phyloP scores from a whole-genome alignment of 1,140 invertebrate species.

The Bombus ignitus region DNA sequence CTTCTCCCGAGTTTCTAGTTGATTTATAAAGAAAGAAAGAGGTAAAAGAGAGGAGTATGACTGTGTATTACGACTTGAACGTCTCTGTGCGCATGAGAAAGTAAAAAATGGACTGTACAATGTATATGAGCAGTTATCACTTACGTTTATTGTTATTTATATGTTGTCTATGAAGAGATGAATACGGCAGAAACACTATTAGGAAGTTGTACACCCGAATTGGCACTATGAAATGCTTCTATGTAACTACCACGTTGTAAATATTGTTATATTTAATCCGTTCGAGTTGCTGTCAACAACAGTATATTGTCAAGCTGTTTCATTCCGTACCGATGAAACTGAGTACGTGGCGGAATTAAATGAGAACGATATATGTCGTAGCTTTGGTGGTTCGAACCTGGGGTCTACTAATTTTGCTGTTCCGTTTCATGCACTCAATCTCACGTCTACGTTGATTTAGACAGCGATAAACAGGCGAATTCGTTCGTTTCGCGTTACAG shows the following conservation, averaged over 20 bases:
- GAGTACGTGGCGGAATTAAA: slow-evolving; percentile 26
- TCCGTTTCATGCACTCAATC: slow-evolving; percentile 3
- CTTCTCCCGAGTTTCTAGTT: slow-evolving; percentile 72
- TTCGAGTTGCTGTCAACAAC: slow-evolving; percentile 63
- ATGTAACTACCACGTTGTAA: slow-evolving; percentile 72
- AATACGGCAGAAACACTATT: slow-evolving; percentile 63
- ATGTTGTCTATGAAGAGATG: slow-evolving; percentile 58
- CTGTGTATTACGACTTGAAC: slow-evolving; percentile 39
- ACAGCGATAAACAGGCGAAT: not conserved
- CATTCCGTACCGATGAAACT: slow-evolving; percentile 55
- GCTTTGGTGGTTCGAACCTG: slow-evolving; percentile 16
- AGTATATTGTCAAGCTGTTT: slow-evolving; percentile 61
- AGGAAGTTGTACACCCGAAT: slow-evolving; percentile 72
- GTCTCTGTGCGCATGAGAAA: slow-evolving; percentile 59
- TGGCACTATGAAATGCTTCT: slow-evolving; percentile 64
- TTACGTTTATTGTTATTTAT: slow-evolving; percentile 70
- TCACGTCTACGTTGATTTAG: not conserved
- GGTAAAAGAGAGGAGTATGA: slow-evolving; percentile 11
- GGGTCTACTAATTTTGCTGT: not conserved
- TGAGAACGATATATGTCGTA: slow-evolving; percentile 33
- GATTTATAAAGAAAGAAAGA: slow-evolving; percentile 59
- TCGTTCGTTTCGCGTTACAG: not conserved
- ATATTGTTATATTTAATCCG: slow-evolving; percentile 70
- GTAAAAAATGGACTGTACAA: slow-evolving; percentile 52
- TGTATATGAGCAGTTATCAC: slow-evolving; percentile 59